Base-by-base conservation (phyloP, 2,113 vertebrate species). In the Cairina moschata region DNA sequence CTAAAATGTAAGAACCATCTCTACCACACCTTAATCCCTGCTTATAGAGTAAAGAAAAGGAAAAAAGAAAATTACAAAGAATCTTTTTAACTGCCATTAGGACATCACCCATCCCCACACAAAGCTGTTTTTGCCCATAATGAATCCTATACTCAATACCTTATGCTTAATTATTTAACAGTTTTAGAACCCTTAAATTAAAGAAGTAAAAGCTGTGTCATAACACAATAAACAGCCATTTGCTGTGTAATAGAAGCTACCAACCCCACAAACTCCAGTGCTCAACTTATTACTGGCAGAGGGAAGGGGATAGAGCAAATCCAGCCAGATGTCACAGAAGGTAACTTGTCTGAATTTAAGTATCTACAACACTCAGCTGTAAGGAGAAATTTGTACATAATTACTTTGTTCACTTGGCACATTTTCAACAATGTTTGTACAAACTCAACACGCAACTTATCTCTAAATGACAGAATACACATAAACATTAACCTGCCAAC, bases 401-500 rank as follows among this genome's bases (percentile, higher is more conserved):
- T 66, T 84, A 63, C 76, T 88, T 84, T 82, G 74, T 73, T 91
- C 69, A 65, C 74, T 83, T 93, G 86, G 77, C 81, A 89, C 31
- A n/a, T 82, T 60, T 59, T 76, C 89, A 84, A 48, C 56, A 38
- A 82, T 82, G 66, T 56, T 20, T 54, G 38, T 26, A 88, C 23
- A 89, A 89, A 84, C 46, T 77, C 74, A 82, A 38, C n/a, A 60
- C 77, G 42, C 59, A 38, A 83, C 90, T 87, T 76, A 58, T 86
- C 71, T 46, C 42, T 86, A 67, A 71, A 42, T 71, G 42, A 94
- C 46, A 84, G 14, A 63, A 40, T n/a, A 74, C 34, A 72, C 17
- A 73, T n/a, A 88, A 95, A 88, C 48, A 93, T 67, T 83, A 89
- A 52, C 59, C 15, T 88, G 75, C 76, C 81, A 92, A 87, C 82